Evolutionary conservation across 2,113 vertebrate species (phyloP).

Genomic region (Alaudala cheleensis): DNA sequence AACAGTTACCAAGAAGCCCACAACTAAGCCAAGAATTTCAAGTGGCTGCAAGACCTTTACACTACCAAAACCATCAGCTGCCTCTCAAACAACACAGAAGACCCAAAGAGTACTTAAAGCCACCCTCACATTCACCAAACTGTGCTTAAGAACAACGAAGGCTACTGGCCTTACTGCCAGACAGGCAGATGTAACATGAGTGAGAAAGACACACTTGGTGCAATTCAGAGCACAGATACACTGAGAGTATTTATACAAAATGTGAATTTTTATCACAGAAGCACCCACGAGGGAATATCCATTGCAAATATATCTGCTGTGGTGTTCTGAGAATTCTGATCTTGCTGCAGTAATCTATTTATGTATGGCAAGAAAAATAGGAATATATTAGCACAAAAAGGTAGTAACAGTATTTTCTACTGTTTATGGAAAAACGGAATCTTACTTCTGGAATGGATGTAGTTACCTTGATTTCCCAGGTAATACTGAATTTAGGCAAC

Average conservation of each 20-base stretch:
- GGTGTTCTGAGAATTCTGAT: not conserved
- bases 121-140: not conserved
- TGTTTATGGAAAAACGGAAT: not conserved
- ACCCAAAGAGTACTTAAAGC: not conserved
- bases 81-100: not conserved
- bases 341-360: not conserved
- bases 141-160: not conserved
- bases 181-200: not conserved
- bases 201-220: not conserved
- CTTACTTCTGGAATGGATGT: not conserved
- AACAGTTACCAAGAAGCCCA: not conserved
- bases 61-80: not conserved
- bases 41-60: slow-evolving; percentile 1
- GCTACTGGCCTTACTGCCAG: not conserved
- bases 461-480: not conserved
- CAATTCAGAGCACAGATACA: not conserved
- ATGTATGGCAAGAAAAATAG: not conserved
- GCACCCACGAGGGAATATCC: not conserved
- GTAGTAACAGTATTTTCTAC: not conserved
- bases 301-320: not conserved
- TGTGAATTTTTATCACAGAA: not conserved
- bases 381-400: not conserved
- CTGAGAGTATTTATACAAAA: not conserved
- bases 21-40: slow-evolving; percentile 39
- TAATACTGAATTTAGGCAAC: not conserved